Base-by-base conservation (phyloP, 2,797 vertebrate genomes). In the Eupleurogrammus muticus region DNA sequence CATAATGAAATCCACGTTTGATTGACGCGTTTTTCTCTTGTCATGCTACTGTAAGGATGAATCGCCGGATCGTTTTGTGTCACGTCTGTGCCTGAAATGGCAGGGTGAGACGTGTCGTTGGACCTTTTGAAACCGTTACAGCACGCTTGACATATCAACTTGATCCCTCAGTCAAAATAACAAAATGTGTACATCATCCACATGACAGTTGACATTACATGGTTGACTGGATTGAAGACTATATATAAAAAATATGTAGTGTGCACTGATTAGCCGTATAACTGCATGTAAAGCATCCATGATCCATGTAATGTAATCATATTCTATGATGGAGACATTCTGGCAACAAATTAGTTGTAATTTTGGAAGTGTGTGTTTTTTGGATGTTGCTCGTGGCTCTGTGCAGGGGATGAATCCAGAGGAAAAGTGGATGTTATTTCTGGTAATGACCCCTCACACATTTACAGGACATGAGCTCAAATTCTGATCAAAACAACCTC, bases 91-190 rank as follows among this genome's bases (percentile, higher is more conserved):
- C 42, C 80, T 74, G 80, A 83, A 78, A 87, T 75, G 81, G 68
- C 73, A 79, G 62, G 54, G 40, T 61, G 79, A 75, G 61, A 70
- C 78, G 71, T 55, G 11, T 82, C 77, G 66, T 74, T 77, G 85
- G 79, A 87, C 84, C 80, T 83, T n/a, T 77, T 85, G 66, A 79
- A 87, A 65, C 71, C 72, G 71, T 83, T 77, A 76, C 12, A 7
- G 40, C 62, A 87, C 9, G 62, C 81, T 80, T 88, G 82, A 86
- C 80, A 84, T 83, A 84, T 87, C 85, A 83, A 81, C 82, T 85
- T 87, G 80, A 88, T 86, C 87, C 80, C 66, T 60, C 78, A 66
- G 81, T 85, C 80, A 78, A 73, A 72, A 86, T 82, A 77, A 70
- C 68, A 79, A 76, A 87, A 85, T 82, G 75, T 81, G 82, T 80